These are phyloP conservation scores for Xylophagus ater DNA, from an alignment of 2,888 invertebrate genomes.

Conservation along the genomic window DNA sequence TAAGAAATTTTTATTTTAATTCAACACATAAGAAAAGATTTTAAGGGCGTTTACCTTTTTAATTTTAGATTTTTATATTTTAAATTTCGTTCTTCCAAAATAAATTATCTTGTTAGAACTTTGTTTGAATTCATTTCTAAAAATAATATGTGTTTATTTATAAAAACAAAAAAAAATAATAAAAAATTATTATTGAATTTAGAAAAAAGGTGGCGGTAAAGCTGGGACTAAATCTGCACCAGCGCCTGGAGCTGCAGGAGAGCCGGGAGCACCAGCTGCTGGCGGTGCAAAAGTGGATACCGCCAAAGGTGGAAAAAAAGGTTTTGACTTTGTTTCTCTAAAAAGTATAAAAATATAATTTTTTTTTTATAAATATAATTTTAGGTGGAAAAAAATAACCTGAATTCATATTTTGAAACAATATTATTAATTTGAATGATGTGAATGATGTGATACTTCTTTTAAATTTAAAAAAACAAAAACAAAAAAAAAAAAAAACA, in stretches of 20 bases:
- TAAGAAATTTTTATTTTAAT: no score
- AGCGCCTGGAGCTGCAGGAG: slow-evolving; percentile 22
- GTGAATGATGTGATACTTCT: slow-evolving; percentile 9
- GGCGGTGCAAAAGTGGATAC: slow-evolving; percentile 26
- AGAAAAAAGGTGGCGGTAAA: slow-evolving; percentile 30
- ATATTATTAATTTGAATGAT: background rate
- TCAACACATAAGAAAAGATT: no score
- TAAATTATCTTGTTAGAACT: no score
- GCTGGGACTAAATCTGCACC: slow-evolving; percentile 16
- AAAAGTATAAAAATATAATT: slow-evolving; percentile 23
- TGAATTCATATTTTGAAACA: background rate
- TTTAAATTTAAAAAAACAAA: slow-evolving; percentile 10
- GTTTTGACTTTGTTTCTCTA: slow-evolving; percentile 18
- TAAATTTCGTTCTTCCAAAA: no score
- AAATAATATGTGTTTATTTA: no score
- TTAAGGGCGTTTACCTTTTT: no score
- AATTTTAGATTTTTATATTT: no score
- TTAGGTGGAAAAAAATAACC: slow-evolving; percentile 15
- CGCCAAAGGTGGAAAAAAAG: slow-evolving; percentile 30
- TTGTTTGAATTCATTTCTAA: no score
- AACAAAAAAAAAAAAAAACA: slow-evolving; percentile 4
- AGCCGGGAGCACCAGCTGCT: slow-evolving; percentile 26
- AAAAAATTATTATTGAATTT: no score
- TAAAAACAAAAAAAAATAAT: no score
- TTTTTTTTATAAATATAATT: no score